A percentile compares a stretch with the other conserved stretches of the same genome.
These are phyloP conservation scores for Teleiodes luculella DNA, from an alignment of 2,888 invertebrate species.

Conservation along the genomic window DNA sequence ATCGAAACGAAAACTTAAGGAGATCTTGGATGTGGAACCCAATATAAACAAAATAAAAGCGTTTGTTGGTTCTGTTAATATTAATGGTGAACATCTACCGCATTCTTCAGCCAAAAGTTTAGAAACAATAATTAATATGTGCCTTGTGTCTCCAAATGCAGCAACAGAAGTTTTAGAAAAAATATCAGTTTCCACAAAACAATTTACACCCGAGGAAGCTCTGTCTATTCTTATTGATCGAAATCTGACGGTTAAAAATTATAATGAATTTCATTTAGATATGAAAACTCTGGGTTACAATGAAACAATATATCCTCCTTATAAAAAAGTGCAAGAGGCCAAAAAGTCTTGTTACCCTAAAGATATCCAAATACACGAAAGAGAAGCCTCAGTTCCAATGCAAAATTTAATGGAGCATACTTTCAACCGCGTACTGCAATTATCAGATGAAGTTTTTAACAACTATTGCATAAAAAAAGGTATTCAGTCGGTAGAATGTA, in stretches of 20 bases:
- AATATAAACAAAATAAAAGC: neutral
- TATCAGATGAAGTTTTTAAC: too few species aligned
- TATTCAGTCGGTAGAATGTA: neutral
- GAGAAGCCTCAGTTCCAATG: neutral
- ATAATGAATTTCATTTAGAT: neutral
- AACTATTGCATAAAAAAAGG: neutral
- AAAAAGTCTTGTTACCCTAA: neutral
- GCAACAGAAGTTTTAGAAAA: too few species aligned
- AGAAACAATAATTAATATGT: too few species aligned
- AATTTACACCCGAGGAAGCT: slow-evolving; percentile 3
- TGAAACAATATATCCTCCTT: neutral
- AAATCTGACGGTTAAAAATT: neutral
- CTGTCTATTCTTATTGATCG: neutral
- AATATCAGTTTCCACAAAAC: neutral
- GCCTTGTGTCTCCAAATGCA: too few species aligned
- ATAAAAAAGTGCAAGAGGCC: neutral
- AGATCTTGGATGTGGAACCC: neutral
- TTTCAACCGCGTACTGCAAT: neutral
- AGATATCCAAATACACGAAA: neutral
- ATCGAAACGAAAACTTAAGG: neutral
- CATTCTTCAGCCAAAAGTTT: too few species aligned
- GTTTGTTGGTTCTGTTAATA: neutral
- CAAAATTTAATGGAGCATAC: neutral
- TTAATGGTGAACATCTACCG: neutral
- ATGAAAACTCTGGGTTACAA: neutral